A percentile compares a stretch with the other conserved stretches of the same genome.
These are phyloP conservation scores for Misgurnus mizolepis DNA, from an alignment of 2,113 vertebrate species.

Conservation along the genomic window DNA sequence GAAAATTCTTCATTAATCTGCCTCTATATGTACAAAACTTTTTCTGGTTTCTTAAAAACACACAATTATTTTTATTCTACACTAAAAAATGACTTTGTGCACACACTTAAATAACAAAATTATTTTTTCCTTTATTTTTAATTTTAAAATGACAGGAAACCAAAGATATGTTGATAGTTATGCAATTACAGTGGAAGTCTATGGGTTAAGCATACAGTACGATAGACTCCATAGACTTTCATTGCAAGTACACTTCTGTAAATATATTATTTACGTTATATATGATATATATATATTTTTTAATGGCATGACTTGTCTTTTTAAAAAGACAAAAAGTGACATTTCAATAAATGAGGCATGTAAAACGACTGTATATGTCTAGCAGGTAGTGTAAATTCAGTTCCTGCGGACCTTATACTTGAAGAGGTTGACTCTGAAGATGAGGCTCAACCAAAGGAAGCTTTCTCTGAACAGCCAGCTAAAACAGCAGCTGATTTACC, in stretches of 20 bases:
- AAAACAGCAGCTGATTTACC: neutral
- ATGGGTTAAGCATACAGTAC: no score
- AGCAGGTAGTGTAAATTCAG: slow-evolving; percentile 61
- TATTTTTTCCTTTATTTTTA: neutral
- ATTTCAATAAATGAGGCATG: neutral
- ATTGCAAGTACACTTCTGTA: no score
- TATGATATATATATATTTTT: no score
- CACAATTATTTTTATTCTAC: neutral
- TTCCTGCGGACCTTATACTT: slow-evolving; percentile 64
- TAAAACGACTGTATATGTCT: slow-evolving; percentile 4
- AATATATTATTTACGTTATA: no score
- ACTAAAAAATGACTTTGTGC: neutral
- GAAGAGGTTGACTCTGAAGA: slow-evolving; percentile 70
- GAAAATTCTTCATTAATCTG: neutral
- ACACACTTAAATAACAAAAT: neutral
- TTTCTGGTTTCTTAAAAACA: neutral
- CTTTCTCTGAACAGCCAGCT: neutral
- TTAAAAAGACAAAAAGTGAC: neutral
- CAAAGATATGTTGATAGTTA: neutral
- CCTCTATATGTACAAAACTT: neutral
- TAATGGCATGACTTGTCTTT: no score
- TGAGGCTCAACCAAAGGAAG: slow-evolving; percentile 52
- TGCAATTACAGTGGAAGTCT: no score
- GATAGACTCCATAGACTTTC: no score
- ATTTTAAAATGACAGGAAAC: neutral